Percentiles rank a stretch among this genome's conserved stretches.
Evolutionary conservation across 30 jellyfish, hydroid and myxozoan genomes (phyloP).

Genomic region (Sanderia malayensis): DNA sequence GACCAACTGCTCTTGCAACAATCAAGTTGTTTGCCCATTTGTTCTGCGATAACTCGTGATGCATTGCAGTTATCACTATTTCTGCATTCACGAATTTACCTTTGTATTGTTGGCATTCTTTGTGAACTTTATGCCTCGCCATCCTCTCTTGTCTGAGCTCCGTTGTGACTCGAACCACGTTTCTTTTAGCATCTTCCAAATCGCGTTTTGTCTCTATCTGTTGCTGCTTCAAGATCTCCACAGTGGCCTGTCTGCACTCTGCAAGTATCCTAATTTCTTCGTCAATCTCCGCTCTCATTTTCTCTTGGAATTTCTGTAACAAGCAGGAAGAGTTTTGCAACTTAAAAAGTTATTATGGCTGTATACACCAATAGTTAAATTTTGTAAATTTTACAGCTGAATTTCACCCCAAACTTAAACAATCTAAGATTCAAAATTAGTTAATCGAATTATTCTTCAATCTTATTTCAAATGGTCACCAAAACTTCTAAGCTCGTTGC

Average conservation of each 20-base stretch:
- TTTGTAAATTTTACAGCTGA: too few relatives aligned
- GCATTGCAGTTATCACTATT: background rate
- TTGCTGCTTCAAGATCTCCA: constrained; percentile 6
- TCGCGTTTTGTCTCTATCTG: background rate
- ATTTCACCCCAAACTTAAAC: too few relatives aligned
- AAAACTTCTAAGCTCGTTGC: too few relatives aligned
- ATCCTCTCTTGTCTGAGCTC: constrained; percentile 7
- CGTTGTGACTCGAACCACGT: background rate
- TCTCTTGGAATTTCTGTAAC: constrained; percentile 13
- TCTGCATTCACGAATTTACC: constrained; percentile 2
- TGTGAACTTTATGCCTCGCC: background rate
- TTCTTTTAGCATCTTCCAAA: constrained; percentile 1
- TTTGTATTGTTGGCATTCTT: constrained; percentile 8
- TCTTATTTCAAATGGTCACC: too few relatives aligned
- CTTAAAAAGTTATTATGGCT: too few relatives aligned
- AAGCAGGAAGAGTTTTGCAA: background rate
- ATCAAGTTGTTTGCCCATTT: background rate
- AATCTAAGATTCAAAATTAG: too few relatives aligned
- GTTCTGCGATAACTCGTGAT: constrained; percentile 7
- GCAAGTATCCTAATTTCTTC: constrained; percentile 31
- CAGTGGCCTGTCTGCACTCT: constrained; percentile 19
- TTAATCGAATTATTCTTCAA: too few relatives aligned
- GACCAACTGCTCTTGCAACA: background rate
- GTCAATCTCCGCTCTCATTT: constrained; percentile 4
- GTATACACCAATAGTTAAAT: too few relatives aligned